Evolutionary conservation across 2,113 vertebrate genomes (phyloP).

Genomic region (Cynoglossus semilaevis): DNA sequence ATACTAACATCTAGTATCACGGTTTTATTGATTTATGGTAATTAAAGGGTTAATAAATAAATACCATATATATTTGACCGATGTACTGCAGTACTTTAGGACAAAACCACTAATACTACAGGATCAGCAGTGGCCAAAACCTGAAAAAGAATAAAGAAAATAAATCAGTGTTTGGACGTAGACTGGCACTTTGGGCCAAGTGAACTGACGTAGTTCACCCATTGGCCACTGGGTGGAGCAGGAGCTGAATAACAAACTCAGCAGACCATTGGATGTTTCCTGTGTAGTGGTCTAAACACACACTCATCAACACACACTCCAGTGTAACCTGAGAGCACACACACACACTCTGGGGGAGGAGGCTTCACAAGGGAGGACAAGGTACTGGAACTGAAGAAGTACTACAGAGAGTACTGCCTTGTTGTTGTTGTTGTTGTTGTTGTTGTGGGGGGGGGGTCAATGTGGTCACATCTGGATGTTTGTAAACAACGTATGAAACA

Average conservation of each 20-base stretch:
- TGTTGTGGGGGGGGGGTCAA: no score
- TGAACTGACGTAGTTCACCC: constrained; percentile 75
- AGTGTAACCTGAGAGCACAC: constrained; percentile 24
- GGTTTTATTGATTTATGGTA: no score
- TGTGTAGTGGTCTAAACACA: constrained; percentile 40
- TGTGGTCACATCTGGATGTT: no score
- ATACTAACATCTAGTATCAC: no score
- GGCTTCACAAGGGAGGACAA: no score
- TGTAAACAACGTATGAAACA: no score
- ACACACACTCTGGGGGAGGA: no score
- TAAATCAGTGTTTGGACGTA: constrained; percentile 60
- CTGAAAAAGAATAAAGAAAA: constrained; percentile 68
- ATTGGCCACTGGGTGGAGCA: constrained; percentile 70
- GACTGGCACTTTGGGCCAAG: constrained; percentile 70
- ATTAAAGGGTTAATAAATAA: no score
- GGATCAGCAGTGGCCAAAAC: constrained; percentile 59
- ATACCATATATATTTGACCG: no score
- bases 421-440: no score
- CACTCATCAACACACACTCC: constrained; percentile 26
- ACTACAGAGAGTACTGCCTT: no score
- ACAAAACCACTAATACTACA: constrained; percentile 19
- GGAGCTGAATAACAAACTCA: constrained; percentile 76
- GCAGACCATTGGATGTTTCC: constrained; percentile 63
- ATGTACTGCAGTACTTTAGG: not conserved
- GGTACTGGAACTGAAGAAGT: no score